Percentiles rank a stretch among this genome's conserved stretches.
These are phyloP conservation scores for Saguinus midas DNA, from an alignment of 2,113 vertebrate genomes.

Conservation along the genomic window DNA sequence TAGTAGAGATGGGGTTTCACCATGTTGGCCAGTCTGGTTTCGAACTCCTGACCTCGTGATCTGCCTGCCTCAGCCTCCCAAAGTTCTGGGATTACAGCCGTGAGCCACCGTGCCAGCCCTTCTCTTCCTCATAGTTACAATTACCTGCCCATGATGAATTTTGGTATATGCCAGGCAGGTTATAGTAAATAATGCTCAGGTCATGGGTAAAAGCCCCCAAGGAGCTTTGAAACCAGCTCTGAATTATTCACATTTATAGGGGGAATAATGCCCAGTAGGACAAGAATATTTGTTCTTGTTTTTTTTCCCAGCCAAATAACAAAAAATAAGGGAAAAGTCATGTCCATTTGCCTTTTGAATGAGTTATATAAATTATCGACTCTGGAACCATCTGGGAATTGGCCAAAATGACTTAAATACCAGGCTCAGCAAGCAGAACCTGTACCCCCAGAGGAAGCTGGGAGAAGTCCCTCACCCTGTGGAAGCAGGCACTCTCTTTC, in stretches of 20 bases:
- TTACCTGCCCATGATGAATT: neutral
- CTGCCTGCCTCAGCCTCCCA: too few relatives aligned
- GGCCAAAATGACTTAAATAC: neutral
- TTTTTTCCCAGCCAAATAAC: neutral
- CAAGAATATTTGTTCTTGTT: neutral
- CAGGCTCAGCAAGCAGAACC: neutral
- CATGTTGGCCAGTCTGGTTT: too few relatives aligned
- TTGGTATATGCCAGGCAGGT: neutral
- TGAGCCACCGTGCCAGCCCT: too few relatives aligned
- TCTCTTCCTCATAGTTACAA: neutral
- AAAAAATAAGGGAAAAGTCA: constrained; percentile 32
- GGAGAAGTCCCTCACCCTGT: neutral
- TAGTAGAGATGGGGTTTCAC: too few relatives aligned
- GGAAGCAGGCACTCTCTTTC: neutral
- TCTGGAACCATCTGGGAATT: neutral
- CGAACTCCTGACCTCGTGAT: too few relatives aligned
- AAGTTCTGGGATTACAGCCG: too few relatives aligned
- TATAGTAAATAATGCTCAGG: neutral
- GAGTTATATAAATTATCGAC: neutral
- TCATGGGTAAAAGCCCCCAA: neutral
- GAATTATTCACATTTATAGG: neutral
- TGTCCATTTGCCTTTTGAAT: neutral
- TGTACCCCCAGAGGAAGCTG: neutral
- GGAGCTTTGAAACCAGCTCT: neutral
- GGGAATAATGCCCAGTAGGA: neutral